A percentile compares a stretch with the other conserved stretches of the same genome.
Conservation (phyloP, 2,888 invertebrate genomes). For the Charanyca ferruginea region DNA sequence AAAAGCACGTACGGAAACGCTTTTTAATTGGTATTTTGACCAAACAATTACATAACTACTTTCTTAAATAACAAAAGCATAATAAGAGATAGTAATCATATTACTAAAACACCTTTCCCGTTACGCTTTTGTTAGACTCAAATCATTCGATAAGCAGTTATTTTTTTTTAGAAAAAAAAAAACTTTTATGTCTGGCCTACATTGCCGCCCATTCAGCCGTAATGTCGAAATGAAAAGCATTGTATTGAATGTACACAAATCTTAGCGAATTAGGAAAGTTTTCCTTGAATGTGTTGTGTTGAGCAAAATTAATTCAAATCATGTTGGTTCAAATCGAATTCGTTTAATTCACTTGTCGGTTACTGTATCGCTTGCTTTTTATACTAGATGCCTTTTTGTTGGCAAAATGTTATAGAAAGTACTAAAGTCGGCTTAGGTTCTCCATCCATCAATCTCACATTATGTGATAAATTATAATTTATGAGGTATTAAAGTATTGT, state of each 20-base stretch:
- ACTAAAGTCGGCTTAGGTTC: not conserved
- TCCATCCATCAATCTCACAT: not conserved
- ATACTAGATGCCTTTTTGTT: not conserved
- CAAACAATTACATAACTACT: constrained; percentile 10
- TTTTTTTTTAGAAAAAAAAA: constrained; percentile 6
- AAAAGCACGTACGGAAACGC: too few relatives aligned
- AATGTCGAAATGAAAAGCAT: constrained; percentile 24
- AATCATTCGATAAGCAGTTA: constrained; percentile 16
- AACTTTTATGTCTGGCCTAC: constrained; percentile 17
- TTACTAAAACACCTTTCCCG: constrained; percentile 6
- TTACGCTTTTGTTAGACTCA: constrained; percentile 33
- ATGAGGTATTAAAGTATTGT: not conserved
- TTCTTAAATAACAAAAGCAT: constrained; percentile 20
- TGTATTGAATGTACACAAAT: constrained; percentile 23
- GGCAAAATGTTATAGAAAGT: not conserved
- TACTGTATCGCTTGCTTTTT: not conserved
- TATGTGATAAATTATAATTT: not conserved
- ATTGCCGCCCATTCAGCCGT: constrained; percentile 19
- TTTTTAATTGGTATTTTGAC: too few relatives aligned
- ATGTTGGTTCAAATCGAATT: constrained; percentile 19
- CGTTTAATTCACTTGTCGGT: constrained; percentile 17
- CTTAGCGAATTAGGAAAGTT: constrained; percentile 17
- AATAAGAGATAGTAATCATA: constrained; percentile 13
- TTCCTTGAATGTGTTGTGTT: constrained; percentile 6
- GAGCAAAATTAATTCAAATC: constrained; percentile 17